phyloP scores from a whole-genome alignment of 2,797 vertebrate species.

The Botia kubotai region DNA sequence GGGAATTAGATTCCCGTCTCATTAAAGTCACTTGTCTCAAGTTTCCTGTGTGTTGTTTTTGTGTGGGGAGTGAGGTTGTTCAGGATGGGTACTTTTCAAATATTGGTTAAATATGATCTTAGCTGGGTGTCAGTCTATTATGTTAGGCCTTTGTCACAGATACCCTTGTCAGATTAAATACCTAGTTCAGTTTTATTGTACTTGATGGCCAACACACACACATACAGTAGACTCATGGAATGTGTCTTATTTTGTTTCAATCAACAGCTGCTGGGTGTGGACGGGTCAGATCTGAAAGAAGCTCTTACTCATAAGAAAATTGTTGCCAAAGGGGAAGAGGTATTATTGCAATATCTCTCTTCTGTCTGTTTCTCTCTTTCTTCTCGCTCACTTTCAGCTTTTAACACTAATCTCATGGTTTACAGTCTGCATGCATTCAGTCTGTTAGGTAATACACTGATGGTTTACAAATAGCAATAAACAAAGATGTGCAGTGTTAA shows the following conservation, averaged over 20 bases:
- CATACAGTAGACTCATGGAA: not conserved
- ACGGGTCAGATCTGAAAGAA: conserved; percentile 82
- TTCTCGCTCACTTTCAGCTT: not conserved
- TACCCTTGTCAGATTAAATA: not conserved
- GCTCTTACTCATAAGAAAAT: conserved; percentile 96
- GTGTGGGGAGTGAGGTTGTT: not conserved
- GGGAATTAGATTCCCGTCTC: conserved; percentile 9
- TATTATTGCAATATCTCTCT: conserved; percentile 63
- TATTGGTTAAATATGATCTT: not conserved
- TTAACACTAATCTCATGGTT: not conserved
- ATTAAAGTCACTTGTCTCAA: conserved; percentile 9
- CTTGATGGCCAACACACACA: not conserved
- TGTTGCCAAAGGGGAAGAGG: conserved; percentile 97
- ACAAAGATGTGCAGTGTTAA: not conserved
- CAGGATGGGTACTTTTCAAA: not conserved
- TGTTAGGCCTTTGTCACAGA: not conserved
- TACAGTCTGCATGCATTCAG: not conserved
- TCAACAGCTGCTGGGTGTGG: conserved; percentile 89
- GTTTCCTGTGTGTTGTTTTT: not conserved
- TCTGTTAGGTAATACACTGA: not conserved
- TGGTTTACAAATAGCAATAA: not conserved
- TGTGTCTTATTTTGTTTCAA: conserved; percentile 62
- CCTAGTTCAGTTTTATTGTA: not conserved
- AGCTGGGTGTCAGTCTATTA: not conserved
- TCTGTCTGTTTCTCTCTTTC: not conserved